Conservation (phyloP, 1,140 invertebrate genomes). For the Bombyx mandarina region DNA sequence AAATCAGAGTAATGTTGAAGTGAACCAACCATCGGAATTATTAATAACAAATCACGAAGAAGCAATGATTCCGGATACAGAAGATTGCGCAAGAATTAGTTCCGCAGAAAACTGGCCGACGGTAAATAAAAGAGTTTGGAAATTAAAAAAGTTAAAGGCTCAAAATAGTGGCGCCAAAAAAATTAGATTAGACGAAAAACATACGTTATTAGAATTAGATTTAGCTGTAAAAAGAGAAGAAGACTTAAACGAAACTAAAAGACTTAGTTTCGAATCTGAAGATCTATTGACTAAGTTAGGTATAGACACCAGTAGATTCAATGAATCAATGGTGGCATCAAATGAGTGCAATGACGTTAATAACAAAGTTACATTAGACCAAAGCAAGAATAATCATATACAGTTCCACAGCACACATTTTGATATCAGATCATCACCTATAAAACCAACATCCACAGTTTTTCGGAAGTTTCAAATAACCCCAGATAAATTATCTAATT, state of each 20-base stretch:
- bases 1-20: neutral
- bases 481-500: slow-evolving; percentile 50
- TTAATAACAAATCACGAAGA: neutral
- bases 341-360: slow-evolving; percentile 4
- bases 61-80: slow-evolving; percentile 8
- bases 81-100: slow-evolving; percentile 33
- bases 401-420: slow-evolving; percentile 59
- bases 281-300: slow-evolving; percentile 14
- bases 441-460: slow-evolving; percentile 48
- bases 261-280: slow-evolving; percentile 10
- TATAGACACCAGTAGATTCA: slow-evolving; percentile 14
- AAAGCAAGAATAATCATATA: slow-evolving; percentile 27
- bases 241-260: slow-evolving; percentile 10
- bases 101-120: slow-evolving; percentile 33
- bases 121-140: slow-evolving; percentile 29
- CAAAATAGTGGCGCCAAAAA: slow-evolving; percentile 24
- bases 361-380: slow-evolving; percentile 4
- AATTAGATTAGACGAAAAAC: slow-evolving; percentile 22
- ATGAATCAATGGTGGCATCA: neutral
- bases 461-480: slow-evolving; percentile 58
- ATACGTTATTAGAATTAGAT: slow-evolving; percentile 10
- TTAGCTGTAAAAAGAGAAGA: neutral
- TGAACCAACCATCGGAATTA: slow-evolving; percentile 2
- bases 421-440: slow-evolving; percentile 59
- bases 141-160: slow-evolving; percentile 21